A percentile compares a stretch with the other conserved stretches of the same genome.
Evolutionary conservation across 2,888 invertebrate genomes (phyloP).

Genomic region (Stramonita haemastoma): DNA sequence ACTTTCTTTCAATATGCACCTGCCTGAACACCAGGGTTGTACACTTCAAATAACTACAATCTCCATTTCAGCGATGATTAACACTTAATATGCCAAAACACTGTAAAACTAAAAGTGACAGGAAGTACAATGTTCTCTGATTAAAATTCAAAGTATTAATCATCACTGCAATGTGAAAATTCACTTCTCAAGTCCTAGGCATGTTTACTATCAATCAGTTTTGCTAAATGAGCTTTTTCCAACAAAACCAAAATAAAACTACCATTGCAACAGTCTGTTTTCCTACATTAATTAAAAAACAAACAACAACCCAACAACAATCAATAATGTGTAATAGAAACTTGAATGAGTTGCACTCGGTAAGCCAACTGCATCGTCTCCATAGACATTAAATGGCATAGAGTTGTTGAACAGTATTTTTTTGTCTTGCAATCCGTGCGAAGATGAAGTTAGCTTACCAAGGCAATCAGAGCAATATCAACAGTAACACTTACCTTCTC

Average conservation of each 20-base stretch:
- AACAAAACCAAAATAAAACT: background rate
- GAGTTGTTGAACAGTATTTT: background rate
- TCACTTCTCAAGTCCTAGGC: background rate
- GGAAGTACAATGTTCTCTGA: background rate
- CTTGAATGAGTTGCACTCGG: background rate
- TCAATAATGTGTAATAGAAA: background rate
- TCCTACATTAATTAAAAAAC: background rate
- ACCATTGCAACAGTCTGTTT: background rate
- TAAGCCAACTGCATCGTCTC: constrained; percentile 2
- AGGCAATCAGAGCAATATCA: background rate
- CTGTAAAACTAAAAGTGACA: background rate
- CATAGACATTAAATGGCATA: too few relatives aligned
- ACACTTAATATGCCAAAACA: background rate
- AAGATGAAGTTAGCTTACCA: constrained; percentile 33
- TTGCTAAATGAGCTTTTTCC: background rate
- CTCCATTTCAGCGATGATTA: background rate
- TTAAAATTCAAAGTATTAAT: background rate
- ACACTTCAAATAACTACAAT: too few relatives aligned
- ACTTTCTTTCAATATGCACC: too few relatives aligned
- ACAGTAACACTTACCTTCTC: constrained; percentile 29
- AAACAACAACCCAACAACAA: background rate
- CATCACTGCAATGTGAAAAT: background rate
- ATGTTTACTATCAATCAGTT: background rate
- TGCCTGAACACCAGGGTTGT: too few relatives aligned
- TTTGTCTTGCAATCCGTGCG: background rate